Conservation (phyloP, 2,888 invertebrate genomes). For the Criorhina ranunculi region DNA sequence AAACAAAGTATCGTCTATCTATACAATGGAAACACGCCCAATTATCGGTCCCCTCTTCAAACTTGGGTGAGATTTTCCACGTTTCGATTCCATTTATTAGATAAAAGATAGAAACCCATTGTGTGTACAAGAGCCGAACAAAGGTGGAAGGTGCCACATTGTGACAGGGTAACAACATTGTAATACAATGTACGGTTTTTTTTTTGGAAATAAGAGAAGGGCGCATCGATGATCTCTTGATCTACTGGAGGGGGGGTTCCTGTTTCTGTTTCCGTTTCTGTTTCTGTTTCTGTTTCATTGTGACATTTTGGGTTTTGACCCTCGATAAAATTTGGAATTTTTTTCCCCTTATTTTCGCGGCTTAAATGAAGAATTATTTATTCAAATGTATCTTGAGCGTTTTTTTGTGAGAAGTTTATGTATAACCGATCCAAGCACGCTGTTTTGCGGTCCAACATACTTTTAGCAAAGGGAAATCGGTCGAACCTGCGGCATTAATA, state of each 20-base stretch:
- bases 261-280: slow-evolving; percentile 21
- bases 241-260: slow-evolving; percentile 41
- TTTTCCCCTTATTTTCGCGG: background rate
- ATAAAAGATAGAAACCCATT: slow-evolving; percentile 64
- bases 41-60: slow-evolving; percentile 49
- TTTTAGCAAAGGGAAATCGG: too few species aligned
- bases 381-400: background rate
- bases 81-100: slow-evolving; percentile 65
- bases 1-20: slow-evolving; percentile 26
- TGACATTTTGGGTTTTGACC: slow-evolving; percentile 63
- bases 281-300: slow-evolving; percentile 38
- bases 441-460: too few species aligned
- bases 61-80: slow-evolving; percentile 34
- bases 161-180: slow-evolving; percentile 56
- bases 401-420: too few species aligned
- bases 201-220: slow-evolving; percentile 28
- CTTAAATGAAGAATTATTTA: slow-evolving; percentile 8
- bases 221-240: slow-evolving; percentile 71
- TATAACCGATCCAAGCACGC: too few species aligned
- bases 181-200: slow-evolving; percentile 37
- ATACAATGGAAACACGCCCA: slow-evolving; percentile 50
- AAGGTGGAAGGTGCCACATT: slow-evolving; percentile 68
- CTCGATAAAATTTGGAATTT: slow-evolving; percentile 29
- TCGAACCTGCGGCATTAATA: too few species aligned
- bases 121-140: slow-evolving; percentile 51